Conservation (phyloP, 2,888 invertebrate species). For the Drosophila infuscata region DNA sequence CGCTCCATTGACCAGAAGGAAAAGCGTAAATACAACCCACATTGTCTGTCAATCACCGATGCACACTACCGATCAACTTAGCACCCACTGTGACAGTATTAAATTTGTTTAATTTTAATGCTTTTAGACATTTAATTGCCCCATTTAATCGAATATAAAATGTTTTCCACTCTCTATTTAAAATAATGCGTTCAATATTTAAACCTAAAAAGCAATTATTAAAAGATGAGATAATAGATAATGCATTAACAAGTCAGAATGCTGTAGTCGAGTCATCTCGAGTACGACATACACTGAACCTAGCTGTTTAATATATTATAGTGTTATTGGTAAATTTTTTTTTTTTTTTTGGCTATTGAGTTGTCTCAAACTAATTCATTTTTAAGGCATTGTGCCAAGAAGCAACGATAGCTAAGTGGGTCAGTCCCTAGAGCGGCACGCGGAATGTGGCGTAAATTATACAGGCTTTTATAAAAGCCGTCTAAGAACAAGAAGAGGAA, state of each 20-base stretch:
- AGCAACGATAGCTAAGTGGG: conserved; percentile 9
- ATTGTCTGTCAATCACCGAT: not conserved
- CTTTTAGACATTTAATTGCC: not conserved
- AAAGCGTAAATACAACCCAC: not conserved
- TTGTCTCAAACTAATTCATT: conserved; percentile 13
- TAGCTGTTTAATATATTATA: too few species aligned
- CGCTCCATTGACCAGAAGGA: not conserved
- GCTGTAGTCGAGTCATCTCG: too few species aligned
- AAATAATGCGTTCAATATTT: not conserved
- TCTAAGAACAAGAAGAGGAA: not conserved
- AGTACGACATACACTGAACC: too few species aligned
- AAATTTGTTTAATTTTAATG: not conserved
- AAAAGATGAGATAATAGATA: too few species aligned
- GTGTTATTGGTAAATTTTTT: not conserved
- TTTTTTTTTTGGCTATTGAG: not conserved
- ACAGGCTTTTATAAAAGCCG: conserved; percentile 6
- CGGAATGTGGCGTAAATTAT: conserved; percentile 33
- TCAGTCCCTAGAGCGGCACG: not conserved
- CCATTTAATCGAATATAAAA: not conserved
- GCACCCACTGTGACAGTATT: too few species aligned
- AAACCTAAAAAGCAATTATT: not conserved
- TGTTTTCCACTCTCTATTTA: not conserved
- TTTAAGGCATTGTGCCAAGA: conserved; percentile 10
- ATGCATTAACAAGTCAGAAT: too few species aligned
- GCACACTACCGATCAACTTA: not conserved